Base-by-base conservation (phyloP, 2,888 invertebrate species). In the Cosmia trapezina region DNA sequence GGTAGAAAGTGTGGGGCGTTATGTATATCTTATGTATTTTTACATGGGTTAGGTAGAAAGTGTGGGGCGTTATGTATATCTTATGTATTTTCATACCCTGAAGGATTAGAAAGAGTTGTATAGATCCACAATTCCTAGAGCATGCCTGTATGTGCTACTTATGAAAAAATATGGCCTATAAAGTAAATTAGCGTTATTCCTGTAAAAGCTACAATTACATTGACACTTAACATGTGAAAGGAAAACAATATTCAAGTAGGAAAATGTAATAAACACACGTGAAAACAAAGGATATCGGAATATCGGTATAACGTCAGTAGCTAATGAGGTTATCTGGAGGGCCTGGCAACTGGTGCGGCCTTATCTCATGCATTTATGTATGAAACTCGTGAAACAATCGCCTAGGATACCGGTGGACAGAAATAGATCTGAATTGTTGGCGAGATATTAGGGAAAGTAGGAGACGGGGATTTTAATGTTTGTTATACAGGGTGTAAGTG, bases 261-360 rank as follows among this genome's bases (percentile, higher is more conserved):
- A 60, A 59, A 54, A 49, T 43, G 33, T 68, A 49, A 76, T 76
- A 49, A 76, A 41, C 17, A 68, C 41, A 56, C 54, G 28, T 33
- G 4, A 69, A 76, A 61, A 69, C 12, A 41, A 43, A 43, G 67
- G 37, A 54, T 80, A 80, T 69, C 49, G n/a, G 61, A n/a, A 47
- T 70, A 80, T 67, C 70, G 70, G 54, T 62, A 67, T 17, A 63
- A 43, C 70, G 73, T 47, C 74, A 59, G 75, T 63, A 70, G 70
- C 60, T 80, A 82, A 82, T 56, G 73, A 73, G 83, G 83, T 76
- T 82, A 82, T 82, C 80, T 82, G 9, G 64, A 76, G 76, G 61
- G 78, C 53, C 68, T 12, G 70, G 47, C 61, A 59, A 78, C 61
- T 75, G 60, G 54, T 47, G 41, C 45, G 62, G 66, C n/a, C 72